Conservation (phyloP, 2,888 invertebrate genomes). For the Lordiphosa fenestrarum region DNA sequence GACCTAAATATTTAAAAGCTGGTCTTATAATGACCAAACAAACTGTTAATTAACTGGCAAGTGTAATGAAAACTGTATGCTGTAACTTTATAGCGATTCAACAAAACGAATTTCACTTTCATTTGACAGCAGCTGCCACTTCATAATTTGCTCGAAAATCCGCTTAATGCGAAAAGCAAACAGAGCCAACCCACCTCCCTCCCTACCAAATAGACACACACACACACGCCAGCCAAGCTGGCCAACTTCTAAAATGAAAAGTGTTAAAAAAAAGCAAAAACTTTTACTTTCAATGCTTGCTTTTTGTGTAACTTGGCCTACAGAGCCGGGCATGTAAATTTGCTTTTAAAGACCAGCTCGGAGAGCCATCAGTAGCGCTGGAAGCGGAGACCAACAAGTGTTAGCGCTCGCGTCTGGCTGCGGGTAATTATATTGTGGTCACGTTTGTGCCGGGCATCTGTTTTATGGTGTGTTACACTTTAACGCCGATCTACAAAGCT, state of each 20-base stretch:
- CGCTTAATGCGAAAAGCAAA: conserved; percentile 67
- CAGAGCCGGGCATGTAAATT: conserved; percentile 60
- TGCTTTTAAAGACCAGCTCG: conserved; percentile 55
- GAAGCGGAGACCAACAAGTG: conserved; percentile 55
- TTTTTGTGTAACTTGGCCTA: conserved; percentile 16
- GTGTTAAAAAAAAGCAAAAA: conserved; percentile 52
- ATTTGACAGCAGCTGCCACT: conserved; percentile 49
- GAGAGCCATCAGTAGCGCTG: conserved; percentile 9
- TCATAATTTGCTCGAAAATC: conserved; percentile 53
- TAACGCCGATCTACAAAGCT: conserved; percentile 47
- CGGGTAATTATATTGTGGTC: conserved; percentile 77
- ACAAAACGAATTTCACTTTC: conserved; percentile 43
- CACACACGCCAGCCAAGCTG: conserved; percentile 11
- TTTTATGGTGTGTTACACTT: conserved; percentile 74
- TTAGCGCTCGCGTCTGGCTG: conserved; percentile 47
- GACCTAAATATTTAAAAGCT: no score
- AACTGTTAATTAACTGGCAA: conserved; percentile 1
- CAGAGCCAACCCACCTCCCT: conserved; percentile 25
- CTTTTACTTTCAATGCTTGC: conserved; percentile 64
- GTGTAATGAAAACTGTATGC: conserved; percentile 12
- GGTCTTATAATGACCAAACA: neutral
- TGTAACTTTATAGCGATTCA: conserved; percentile 1
- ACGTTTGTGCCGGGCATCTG: conserved; percentile 74
- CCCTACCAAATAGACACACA: conserved; percentile 9
- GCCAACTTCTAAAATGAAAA: conserved; percentile 69